Base-by-base conservation (phyloP, 2,113 vertebrate species). In the Ginglymostoma cirratum region DNA sequence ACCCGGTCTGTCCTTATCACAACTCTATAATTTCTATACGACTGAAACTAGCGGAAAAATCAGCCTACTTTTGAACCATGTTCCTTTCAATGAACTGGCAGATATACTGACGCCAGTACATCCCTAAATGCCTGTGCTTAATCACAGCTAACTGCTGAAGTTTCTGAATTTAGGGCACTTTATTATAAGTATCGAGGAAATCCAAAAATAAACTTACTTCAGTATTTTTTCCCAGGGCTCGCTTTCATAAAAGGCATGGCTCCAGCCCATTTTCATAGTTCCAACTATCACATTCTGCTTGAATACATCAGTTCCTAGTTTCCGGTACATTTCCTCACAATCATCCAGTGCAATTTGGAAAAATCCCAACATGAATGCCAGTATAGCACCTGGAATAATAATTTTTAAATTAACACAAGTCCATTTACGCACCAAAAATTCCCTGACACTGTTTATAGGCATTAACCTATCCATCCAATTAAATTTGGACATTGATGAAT, bases 211-310 rank as follows among this genome's bases (percentile, higher is more conserved):
- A 69, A 17, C 99, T 98, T 97, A 99, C 99, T 98, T 99, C 96
- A 99, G 98, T 97, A 99, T 98, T 96, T 98, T 98, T 97, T 99
- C 99, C 99, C 99, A 99, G 67, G 98, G 97, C 96, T 99, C 98
- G 90, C 98, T 99, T 97, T 99, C 98, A 96, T 99, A 99, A 97
- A 99, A 99, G 96, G 99, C 99, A 0, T 99, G 99, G 97, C 97
- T 99, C 99, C 99, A 99, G 96, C 99, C 98, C 99, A 99, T 99
- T 97, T 99, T 99, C 96, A 99, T 97, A 0, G 99, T 99, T 96
- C 99, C 99, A 92, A 99, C 98, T 96, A 99, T 98, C 96, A 99
- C 98, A 66, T 99, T 99, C 97, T 99, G 99, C 97, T 99, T 99
- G 97, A 99, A 99, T 93, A 99, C 98, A 96, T 99, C 99, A 14